Evolutionary conservation across 2,888 invertebrate genomes (phyloP), one percentile per base, ranked within the genome.

Genomic region (Amphimallon solstitiale): DNA sequence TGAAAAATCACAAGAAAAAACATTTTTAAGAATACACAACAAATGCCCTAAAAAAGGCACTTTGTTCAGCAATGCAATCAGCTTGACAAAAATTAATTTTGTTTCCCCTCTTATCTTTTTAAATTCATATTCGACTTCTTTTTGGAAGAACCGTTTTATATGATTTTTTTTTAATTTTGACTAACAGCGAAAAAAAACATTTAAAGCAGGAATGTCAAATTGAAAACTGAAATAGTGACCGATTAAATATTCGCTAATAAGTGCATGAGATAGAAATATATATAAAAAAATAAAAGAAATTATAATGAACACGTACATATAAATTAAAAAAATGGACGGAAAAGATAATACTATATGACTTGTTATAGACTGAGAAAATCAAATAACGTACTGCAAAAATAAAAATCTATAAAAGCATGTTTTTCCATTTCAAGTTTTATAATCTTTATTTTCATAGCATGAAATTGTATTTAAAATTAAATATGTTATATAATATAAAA

Each of bases 251-350:
- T 15, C 49, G 17, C 56, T 67, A 63, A 63, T 67, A 40, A 51
- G 67, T 67, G 67, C 67, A 60, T 60, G 60, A 56, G 67, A 65
- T 63, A 61, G 40, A 62, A 52, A 56, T 61, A 51, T 51, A 60
- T 60, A 67, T 66, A 70, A 62, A 49, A 49, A 68, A 65, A 69
- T 65, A 66, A 34, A 65, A 35, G 29, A 51, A 51, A 62, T 45
- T 49, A 68, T 5, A 29, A 29, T 9, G 29, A 29, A 29, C 29
- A 29, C 29, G 9, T 29, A 7, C 9, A 29, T 63, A 68, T 54
- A 60, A 67, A 69, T 65, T 67, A 54, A 70, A 71, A 15, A 69
- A 73, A 75, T 74, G 75, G 75, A 75, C 75, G 75, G 74, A 75
- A 71, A 75, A 61, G 61, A 72, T 71, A 72, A 71, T 70, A 71